These are phyloP conservation scores for Timema cristinae DNA, from an alignment of 2,888 invertebrate species.

Conservation along the genomic window DNA sequence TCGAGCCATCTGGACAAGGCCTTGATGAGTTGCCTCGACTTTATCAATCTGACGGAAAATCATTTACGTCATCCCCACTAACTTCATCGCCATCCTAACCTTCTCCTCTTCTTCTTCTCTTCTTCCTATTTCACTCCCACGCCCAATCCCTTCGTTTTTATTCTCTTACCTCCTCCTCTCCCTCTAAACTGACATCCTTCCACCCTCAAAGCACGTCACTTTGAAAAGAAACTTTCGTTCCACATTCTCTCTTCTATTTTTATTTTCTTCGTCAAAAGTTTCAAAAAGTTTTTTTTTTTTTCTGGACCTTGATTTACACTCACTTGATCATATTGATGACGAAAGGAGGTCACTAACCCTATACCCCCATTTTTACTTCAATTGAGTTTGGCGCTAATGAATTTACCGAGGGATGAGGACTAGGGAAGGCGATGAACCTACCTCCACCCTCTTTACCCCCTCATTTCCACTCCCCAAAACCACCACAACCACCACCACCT, in stretches of 20 bases:
- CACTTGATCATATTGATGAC: conserved; percentile 1
- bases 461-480: no score
- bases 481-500: no score
- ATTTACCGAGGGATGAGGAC: background rate
- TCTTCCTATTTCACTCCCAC: no score
- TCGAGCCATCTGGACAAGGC: conserved; percentile 11
- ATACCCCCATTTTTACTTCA: background rate
- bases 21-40: conserved; percentile 14
- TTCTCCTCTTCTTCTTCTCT: background rate
- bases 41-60: conserved; percentile 13
- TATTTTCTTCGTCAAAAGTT: no score
- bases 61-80: conserved; percentile 5
- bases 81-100: conserved; percentile 7
- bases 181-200: background rate
- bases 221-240: no score
- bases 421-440: no score
- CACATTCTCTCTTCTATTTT: no score
- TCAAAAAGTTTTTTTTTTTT: background rate
- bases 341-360: conserved; percentile 6
- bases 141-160: background rate
- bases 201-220: background rate
- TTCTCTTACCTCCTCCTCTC: background rate
- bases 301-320: conserved; percentile 1
- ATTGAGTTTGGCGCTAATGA: conserved; percentile 13
- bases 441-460: no score